Evolutionary conservation across 2,113 vertebrate species (phyloP).

Genomic region (Callithrix jacchus): DNA sequence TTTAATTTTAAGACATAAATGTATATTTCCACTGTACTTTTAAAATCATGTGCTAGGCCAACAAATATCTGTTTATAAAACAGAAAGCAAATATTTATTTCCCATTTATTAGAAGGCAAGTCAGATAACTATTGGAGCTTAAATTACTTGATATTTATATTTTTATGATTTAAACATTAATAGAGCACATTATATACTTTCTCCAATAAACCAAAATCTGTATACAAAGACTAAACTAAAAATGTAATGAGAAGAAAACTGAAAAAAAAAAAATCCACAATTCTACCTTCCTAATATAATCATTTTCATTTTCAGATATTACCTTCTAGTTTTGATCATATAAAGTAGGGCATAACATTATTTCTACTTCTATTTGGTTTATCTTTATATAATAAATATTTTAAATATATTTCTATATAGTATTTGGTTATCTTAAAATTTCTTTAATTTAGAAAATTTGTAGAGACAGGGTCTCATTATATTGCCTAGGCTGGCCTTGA

Average conservation of each 20-base stretch:
- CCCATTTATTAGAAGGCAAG: background rate
- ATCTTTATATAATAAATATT: background rate
- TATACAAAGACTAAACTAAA: background rate
- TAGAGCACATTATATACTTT: background rate
- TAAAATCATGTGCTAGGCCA: slow-evolving; percentile 20
- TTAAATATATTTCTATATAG: background rate
- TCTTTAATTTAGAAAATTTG: no score
- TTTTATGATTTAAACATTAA: slow-evolving; percentile 46
- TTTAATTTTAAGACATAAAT: slow-evolving; percentile 38
- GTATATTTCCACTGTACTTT: background rate
- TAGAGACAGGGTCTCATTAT: no score
- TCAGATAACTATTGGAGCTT: slow-evolving; percentile 13
- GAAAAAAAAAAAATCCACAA: background rate
- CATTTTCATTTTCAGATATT: background rate
- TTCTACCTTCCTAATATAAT: background rate
- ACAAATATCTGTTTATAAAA: slow-evolving; percentile 40
- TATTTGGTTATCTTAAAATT: background rate
- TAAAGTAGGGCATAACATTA: background rate
- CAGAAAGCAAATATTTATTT: slow-evolving; percentile 41
- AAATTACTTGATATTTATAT: background rate
- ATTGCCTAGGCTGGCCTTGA: no score
- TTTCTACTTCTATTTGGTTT: slow-evolving; percentile 1
- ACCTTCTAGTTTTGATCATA: background rate
- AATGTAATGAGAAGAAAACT: background rate
- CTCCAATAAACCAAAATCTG: slow-evolving; percentile 42